Base-by-base conservation (phyloP, 2,113 vertebrate genomes). In the Gorsachius goisagi region DNA sequence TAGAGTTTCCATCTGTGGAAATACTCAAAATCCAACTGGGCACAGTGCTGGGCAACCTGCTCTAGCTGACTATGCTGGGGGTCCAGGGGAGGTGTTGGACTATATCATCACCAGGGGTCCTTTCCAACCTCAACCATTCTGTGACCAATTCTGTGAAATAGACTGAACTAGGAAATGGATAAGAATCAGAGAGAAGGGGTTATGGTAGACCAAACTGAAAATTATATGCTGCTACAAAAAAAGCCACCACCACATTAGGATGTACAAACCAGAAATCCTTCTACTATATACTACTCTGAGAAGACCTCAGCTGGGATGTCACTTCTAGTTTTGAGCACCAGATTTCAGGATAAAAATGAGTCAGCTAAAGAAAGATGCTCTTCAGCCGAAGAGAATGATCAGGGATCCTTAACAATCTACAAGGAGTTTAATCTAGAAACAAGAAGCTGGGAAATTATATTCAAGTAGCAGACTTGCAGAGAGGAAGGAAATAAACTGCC, bases 271-370 rank as follows among this genome's bases (percentile, higher is more conserved):
- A 81, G 27, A 92, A 92, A 90, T 33, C 62, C 12, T 77, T 72
- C 35, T 59, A 73, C n/a, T 50, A 10, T n/a, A 23, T 1, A 44
- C 55, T 78, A 47, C 37, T 77, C 85, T 72, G 30, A 81, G 68
- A 77, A 83, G 37, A 90, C 44, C 41, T 86, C 93, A 80, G 89
- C 68, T 92, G 69, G 37, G 92, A 88, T 75, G 83, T 30, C 79
- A 66, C 56, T 82, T 91, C 81, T 35, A 64, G 56, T 44, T 92
- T 74, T 59, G 44, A 97, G 84, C 80, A 94, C 60, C 84, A 87
- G 16, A 87, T 75, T 95, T 91, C 77, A 52, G 44, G 56, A 81
- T 91, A 78, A 39, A 75, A 74, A 55, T 16, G 21, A 33, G 53
- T 52, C 77, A 87, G 26, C 30, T 17, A 63, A 91, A 92, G 79